A percentile compares a stretch with the other conserved stretches of the same genome.
These are phyloP conservation scores for Fulica atra DNA, from an alignment of 2,113 vertebrate species.

Conservation along the genomic window DNA sequence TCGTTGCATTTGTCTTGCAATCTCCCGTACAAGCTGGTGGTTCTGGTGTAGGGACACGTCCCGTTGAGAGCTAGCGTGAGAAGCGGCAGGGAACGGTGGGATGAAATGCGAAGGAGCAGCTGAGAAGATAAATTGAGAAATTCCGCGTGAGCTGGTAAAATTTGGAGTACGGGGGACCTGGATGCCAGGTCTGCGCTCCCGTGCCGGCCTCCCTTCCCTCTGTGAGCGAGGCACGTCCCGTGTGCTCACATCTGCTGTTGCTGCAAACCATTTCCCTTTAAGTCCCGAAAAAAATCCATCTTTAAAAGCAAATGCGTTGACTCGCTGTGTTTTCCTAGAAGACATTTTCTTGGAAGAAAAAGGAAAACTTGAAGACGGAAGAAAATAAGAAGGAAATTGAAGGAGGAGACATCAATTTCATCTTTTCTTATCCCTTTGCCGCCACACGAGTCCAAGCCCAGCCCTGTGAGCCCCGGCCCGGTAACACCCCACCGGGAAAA, in stretches of 20 bases:
- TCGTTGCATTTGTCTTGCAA: background rate
- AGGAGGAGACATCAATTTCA: background rate
- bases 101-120: background rate
- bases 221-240: background rate
- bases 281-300: background rate
- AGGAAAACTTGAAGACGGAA: background rate
- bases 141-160: background rate
- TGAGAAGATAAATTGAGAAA: background rate
- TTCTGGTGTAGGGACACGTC: background rate
- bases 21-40: background rate
- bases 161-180: background rate
- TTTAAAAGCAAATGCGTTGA: background rate
- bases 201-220: background rate
- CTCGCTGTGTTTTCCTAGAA: background rate
- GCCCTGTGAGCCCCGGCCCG: rapidly evolving
- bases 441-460: background rate
- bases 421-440: background rate
- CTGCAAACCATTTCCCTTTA: background rate
- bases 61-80: rapidly evolving
- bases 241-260: background rate
- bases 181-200: background rate
- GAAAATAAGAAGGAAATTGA: background rate
- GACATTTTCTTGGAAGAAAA: background rate
- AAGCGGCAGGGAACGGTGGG: background rate
- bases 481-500: background rate